Base-by-base conservation (phyloP, 2,113 vertebrate genomes). In the Ondatra zibethicus region DNA sequence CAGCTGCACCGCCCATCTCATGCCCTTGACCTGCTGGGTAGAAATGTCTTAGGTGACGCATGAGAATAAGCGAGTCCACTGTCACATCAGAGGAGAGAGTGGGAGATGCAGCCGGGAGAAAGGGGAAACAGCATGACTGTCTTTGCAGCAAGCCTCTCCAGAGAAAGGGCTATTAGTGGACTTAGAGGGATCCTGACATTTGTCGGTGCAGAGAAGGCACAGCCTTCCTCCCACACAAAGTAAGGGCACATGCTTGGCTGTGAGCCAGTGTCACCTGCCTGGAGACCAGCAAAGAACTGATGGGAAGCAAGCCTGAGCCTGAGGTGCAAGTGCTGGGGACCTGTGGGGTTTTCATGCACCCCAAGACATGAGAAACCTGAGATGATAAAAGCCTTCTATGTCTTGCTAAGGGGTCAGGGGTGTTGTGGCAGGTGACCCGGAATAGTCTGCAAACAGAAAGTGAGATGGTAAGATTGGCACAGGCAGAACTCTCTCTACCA, bases 281-380 rank as follows among this genome's bases (percentile, higher is more conserved):
- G 25, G 33, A 76, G 7, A 25, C 29, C 50, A 50, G n/a, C 27
- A 10, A 12, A 78, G 23, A 88, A 68, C 5, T 29, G 58, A 11
- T 4, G 10, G 50, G 33, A 58, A 58, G 58, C 21, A 63, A 63
- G 17, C 33, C 63, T 36, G 76, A 55, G 17, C 68, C 84, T 9
- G 5, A 47, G 29, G 33, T 45, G 2, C 7, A 3, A 1, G 3
- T 42, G 3, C 11, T 7, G 7, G 16, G 17, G 14, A 47, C 2
- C 7, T 25, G 9, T 17, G 17, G n/a, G n/a, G n/a, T 65, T 68
- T 63, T 21, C 39, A 39, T 21, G 17, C 10, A 61, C 36, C 63
- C 3, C 27, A 58, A 4, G 47, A 85, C 6, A 23, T 6, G 16
- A 31, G 13, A 7, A 4, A 2, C 50, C n/a, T 42, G 33, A 55